These are phyloP conservation scores for Apamea epomidion DNA, from an alignment of 2,888 invertebrate species.

Conservation along the genomic window DNA sequence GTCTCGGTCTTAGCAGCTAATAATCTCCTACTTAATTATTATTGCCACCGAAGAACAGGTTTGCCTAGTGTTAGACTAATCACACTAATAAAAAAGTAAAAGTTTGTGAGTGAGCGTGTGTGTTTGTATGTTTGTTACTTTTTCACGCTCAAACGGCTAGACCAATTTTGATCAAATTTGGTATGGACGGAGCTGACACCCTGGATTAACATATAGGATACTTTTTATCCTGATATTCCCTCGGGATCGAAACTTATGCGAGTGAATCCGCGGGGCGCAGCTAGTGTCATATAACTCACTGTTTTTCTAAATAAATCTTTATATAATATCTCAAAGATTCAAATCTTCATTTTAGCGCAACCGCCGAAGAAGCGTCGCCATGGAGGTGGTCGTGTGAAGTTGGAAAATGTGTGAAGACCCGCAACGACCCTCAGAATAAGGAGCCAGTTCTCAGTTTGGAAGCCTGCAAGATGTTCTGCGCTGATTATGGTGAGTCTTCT, in stretches of 20 bases:
- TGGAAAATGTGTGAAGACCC: constrained; percentile 88
- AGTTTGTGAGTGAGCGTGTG: too few relatives aligned
- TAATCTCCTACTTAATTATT: background rate
- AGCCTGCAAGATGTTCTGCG: constrained; percentile 92
- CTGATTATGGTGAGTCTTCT: constrained; percentile 83
- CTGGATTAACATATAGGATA: too few relatives aligned
- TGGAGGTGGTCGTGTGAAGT: constrained; percentile 91
- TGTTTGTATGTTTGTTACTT: too few relatives aligned
- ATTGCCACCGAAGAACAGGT: background rate
- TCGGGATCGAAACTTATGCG: too few relatives aligned
- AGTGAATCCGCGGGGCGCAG: too few relatives aligned
- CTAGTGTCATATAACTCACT: background rate
- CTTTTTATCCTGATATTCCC: too few relatives aligned
- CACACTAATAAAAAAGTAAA: too few relatives aligned
- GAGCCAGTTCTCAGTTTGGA: constrained; percentile 88
- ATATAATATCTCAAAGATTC: background rate
- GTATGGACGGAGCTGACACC: too few relatives aligned
- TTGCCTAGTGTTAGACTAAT: background rate
- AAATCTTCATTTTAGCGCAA: constrained; percentile 67
- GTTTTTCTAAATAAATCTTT: background rate
- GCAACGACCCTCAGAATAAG: constrained; percentile 72
- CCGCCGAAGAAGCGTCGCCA: constrained; percentile 74
- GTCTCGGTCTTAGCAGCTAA: background rate
- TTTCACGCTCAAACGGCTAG: too few relatives aligned
- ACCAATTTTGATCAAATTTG: too few relatives aligned